phyloP scores from a whole-genome alignment of 2,888 invertebrate species.

The Mythimna vitellina region DNA sequence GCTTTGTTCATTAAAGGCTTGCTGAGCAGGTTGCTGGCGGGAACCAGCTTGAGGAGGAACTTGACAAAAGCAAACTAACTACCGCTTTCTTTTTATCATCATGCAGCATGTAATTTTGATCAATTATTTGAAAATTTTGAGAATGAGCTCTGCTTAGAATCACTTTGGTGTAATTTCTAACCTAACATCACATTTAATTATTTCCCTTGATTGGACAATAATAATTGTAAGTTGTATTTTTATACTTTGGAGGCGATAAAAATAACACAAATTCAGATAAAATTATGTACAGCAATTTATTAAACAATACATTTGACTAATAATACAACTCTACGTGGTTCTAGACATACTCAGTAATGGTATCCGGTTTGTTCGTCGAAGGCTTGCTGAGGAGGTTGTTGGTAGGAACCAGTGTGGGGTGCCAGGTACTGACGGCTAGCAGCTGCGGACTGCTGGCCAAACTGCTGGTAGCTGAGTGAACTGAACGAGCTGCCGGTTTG shows the following conservation, averaged over 20 bases:
- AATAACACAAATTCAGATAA: background rate
- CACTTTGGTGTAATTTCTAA: no score
- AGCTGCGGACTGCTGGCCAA: conserved; percentile 67
- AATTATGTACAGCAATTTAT: conserved; percentile 17
- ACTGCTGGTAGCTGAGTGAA: conserved; percentile 43
- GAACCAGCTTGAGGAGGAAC: conserved; percentile 74
- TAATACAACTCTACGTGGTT: background rate
- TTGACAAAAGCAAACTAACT: no score
- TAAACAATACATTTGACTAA: conserved; percentile 21
- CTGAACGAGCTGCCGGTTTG: conserved; percentile 30
- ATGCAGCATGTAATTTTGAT: no score
- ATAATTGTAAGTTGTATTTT: background rate
- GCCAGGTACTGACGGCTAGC: conserved; percentile 82
- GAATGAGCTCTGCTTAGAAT: no score
- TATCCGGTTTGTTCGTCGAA: conserved; percentile 86
- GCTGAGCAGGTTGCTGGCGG: conserved; percentile 79
- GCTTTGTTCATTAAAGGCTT: conserved; percentile 83
- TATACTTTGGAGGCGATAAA: background rate
- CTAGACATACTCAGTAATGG: conserved; percentile 74
- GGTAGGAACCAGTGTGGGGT: conserved; percentile 72
- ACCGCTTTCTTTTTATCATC: no score
- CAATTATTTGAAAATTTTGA: no score
- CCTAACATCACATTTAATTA: no score
- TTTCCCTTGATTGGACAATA: no score
- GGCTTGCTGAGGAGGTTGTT: conserved; percentile 81